These are phyloP conservation scores for Chlorops oryzae DNA, from an alignment of 1,140 invertebrate species.

Conservation along the genomic window DNA sequence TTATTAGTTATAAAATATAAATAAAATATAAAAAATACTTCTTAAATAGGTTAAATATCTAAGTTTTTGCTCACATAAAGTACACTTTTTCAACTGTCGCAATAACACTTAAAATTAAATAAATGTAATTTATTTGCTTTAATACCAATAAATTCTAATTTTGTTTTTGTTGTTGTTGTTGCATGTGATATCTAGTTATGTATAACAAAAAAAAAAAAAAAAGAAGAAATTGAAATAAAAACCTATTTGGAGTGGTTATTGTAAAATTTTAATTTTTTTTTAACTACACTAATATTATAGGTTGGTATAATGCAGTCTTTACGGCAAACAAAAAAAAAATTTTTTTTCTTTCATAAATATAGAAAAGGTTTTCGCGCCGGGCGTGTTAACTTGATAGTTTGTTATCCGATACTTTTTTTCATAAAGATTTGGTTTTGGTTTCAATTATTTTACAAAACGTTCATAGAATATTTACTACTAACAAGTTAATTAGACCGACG, in stretches of 20 bases:
- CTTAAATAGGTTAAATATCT: neutral
- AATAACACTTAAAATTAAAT: neutral
- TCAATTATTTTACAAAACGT: conserved; percentile 2
- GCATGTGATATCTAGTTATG: neutral
- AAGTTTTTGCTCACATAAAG: neutral
- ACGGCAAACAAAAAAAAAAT: conserved; percentile 47
- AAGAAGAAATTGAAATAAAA: neutral
- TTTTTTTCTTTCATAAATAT: conserved; percentile 34
- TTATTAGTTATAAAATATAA: neutral
- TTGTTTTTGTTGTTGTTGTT: neutral
- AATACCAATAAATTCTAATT: neutral
- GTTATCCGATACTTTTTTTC: conserved; percentile 23
- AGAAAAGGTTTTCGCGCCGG: conserved; percentile 21
- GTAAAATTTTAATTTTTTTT: neutral
- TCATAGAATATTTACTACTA: too few species aligned
- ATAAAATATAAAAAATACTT: neutral
- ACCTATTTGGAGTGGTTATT: conserved; percentile 1
- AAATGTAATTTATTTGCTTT: neutral
- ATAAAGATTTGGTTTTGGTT: conserved; percentile 16
- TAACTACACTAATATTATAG: conserved; percentile 26
- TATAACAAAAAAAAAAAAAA: neutral
- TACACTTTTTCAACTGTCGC: neutral
- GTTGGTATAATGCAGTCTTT: conserved; percentile 47
- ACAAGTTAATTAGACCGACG: conserved; percentile 32
- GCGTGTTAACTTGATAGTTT: conserved; percentile 14